These are phyloP conservation scores for Cosmia pyralina DNA, from an alignment of 2,888 invertebrate genomes.

Conservation along the genomic window DNA sequence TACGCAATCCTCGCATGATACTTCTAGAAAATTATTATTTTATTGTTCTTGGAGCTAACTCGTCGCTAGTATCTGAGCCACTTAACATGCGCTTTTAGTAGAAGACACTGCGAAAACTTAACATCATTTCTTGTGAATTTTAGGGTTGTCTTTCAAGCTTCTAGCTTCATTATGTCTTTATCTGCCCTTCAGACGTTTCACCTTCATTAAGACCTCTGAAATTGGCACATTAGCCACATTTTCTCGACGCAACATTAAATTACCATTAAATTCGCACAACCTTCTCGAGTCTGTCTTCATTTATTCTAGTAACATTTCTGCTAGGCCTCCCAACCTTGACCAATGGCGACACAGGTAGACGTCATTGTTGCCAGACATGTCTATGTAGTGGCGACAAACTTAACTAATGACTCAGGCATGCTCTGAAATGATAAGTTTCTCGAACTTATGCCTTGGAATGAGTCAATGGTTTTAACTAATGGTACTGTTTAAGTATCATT, in stretches of 20 bases:
- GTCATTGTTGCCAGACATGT: constrained; percentile 40
- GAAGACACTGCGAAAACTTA: constrained; percentile 1
- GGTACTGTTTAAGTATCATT: neutral
- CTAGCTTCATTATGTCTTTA: constrained; percentile 18
- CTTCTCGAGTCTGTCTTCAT: constrained; percentile 18
- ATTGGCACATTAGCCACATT: constrained; percentile 26
- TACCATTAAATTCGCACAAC: constrained; percentile 32
- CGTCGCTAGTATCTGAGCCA: neutral
- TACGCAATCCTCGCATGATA: constrained; percentile 61
- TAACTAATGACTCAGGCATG: constrained; percentile 48
- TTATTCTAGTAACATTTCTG: constrained; percentile 33
- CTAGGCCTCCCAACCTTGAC: constrained; percentile 50
- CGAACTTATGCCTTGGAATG: constrained; percentile 33
- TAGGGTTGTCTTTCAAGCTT: constrained; percentile 14
- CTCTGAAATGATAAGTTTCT: constrained; percentile 30
- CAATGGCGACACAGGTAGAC: constrained; percentile 33
- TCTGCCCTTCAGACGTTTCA: constrained; percentile 40
- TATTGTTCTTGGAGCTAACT: constrained; percentile 22
- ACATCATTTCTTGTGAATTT: neutral
- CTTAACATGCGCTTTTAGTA: neutral
- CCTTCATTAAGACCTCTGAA: constrained; percentile 28
- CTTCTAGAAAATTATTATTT: constrained; percentile 56
- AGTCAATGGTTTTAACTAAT: constrained; percentile 39
- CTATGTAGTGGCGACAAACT: constrained; percentile 41
- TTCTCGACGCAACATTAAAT: constrained; percentile 24